Conservation (phyloP, 2,888 invertebrate genomes). For the Xanthostigma xanthostigma region DNA sequence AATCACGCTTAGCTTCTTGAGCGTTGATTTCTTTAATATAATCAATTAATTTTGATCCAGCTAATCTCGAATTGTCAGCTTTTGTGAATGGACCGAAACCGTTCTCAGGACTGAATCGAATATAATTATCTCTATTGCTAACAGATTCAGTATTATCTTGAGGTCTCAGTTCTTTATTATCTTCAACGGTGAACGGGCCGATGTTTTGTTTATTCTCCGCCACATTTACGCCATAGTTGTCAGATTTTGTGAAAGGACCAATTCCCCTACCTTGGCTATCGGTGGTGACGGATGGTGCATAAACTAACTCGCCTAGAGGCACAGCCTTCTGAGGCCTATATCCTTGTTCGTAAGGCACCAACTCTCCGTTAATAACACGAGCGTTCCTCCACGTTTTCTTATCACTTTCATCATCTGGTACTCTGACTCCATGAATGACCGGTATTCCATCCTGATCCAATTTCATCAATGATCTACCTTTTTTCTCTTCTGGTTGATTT, state of each 20-base stretch:
- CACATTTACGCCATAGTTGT: slow-evolving; percentile 35
- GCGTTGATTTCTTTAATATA: slow-evolving; percentile 53
- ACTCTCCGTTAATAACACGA: slow-evolving; percentile 69
- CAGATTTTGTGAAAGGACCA: slow-evolving; percentile 46
- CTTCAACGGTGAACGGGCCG: slow-evolving; percentile 45
- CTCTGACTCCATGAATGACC: slow-evolving; percentile 65
- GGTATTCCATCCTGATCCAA: slow-evolving; percentile 59
- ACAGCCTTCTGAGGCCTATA: slow-evolving; percentile 48
- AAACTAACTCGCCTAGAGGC: slow-evolving; percentile 39
- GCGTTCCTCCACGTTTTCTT: slow-evolving; percentile 80
- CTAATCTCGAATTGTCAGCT: slow-evolving; percentile 41
- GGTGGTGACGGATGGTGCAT: slow-evolving; percentile 20
- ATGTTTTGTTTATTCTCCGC: slow-evolving; percentile 21
- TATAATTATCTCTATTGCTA: slow-evolving; percentile 15
- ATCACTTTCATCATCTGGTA: slow-evolving; percentile 73
- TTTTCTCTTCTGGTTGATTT: slow-evolving; percentile 35
- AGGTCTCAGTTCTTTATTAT: slow-evolving; percentile 25
- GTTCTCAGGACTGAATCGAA: slow-evolving; percentile 23
- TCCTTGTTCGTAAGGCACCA: slow-evolving; percentile 58
- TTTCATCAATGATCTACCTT: slow-evolving; percentile 46
- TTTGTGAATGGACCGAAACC: slow-evolving; percentile 46
- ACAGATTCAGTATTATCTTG: slow-evolving; percentile 12
- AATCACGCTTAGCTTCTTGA: slow-evolving; percentile 44
- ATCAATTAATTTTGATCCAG: slow-evolving; percentile 43
- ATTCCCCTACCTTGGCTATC: slow-evolving; percentile 23